Evolutionary conservation across 2,888 invertebrate species (phyloP).

Genomic region (Nomada ferruginata): DNA sequence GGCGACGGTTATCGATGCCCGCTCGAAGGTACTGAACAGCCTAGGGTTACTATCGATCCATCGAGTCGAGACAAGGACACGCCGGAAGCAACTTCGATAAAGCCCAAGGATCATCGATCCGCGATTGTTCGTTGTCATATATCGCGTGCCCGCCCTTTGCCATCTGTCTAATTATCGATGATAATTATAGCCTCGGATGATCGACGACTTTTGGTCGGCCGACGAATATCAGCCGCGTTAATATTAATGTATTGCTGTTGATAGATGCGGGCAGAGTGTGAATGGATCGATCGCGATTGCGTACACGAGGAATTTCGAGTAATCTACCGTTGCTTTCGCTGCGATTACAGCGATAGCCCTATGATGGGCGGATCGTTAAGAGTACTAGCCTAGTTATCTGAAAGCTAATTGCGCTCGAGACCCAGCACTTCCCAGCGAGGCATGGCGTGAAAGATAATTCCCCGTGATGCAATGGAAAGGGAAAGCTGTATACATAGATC

Average conservation of each 20-base stretch:
- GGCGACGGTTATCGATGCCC: constrained; percentile 73
- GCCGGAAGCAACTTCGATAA: constrained; percentile 51
- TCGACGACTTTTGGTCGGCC: constrained; percentile 17
- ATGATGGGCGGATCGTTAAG: no score
- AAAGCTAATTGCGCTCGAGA: neutral
- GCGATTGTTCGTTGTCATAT: constrained; percentile 44
- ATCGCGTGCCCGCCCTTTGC: neutral
- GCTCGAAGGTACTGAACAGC: constrained; percentile 67
- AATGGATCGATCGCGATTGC: no score
- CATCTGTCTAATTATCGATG: constrained; percentile 40
- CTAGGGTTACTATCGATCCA: constrained; percentile 66
- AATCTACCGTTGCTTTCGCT: no score
- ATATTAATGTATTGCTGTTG: constrained; percentile 14
- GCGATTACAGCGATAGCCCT: no score
- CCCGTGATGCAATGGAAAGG: neutral
- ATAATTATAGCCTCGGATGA: constrained; percentile 32
- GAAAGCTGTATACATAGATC: neutral
- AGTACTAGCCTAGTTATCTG: neutral
- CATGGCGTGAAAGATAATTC: neutral
- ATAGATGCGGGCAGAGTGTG: neutral
- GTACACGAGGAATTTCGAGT: no score
- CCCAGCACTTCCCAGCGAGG: neutral
- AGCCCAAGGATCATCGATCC: constrained; percentile 56
- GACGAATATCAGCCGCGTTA: neutral
- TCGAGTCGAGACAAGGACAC: constrained; percentile 51